A percentile compares a stretch with the other conserved stretches of the same genome.
Evolutionary conservation across 2,113 vertebrate species (phyloP).

Genomic region (Stictonetta naevosa): DNA sequence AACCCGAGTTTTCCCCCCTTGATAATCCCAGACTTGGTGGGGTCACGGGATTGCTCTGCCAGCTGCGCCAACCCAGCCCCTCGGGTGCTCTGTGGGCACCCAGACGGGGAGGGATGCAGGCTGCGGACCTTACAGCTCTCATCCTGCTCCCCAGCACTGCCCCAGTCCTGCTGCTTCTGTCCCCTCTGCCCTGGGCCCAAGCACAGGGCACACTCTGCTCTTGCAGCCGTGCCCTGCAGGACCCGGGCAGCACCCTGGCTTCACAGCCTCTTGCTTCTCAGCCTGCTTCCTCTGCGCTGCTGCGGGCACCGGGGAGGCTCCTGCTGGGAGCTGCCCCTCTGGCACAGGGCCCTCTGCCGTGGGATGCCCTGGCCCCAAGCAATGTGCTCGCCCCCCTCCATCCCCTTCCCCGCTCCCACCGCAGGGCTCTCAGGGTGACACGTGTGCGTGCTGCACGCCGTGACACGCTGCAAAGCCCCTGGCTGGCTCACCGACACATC

Average conservation of each 20-base stretch:
- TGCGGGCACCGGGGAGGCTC: background rate
- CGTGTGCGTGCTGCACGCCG: background rate
- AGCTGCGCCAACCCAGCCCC: background rate
- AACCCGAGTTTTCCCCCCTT: background rate
- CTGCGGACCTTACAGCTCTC: background rate
- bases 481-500: too few relatives aligned
- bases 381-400: background rate
- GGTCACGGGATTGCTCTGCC: conserved; percentile 42
- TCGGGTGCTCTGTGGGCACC: fast-evolving
- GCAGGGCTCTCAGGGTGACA: fast-evolving
- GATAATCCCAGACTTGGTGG: conserved; percentile 28
- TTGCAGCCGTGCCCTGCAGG: background rate
- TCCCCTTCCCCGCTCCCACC: background rate
- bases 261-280: background rate
- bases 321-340: background rate
- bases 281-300: background rate
- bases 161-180: background rate
- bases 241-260: background rate
- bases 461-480: background rate
- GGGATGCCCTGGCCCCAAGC: background rate
- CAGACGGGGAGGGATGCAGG: background rate
- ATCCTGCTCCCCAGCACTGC: background rate
- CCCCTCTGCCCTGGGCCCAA: fast-evolving
- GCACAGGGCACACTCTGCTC: background rate
- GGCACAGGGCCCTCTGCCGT: background rate